A percentile compares a stretch with the other conserved stretches of the same genome.
phyloP scores from a whole-genome alignment of 2,797 vertebrate genomes.

The Enteromius treurensis region DNA sequence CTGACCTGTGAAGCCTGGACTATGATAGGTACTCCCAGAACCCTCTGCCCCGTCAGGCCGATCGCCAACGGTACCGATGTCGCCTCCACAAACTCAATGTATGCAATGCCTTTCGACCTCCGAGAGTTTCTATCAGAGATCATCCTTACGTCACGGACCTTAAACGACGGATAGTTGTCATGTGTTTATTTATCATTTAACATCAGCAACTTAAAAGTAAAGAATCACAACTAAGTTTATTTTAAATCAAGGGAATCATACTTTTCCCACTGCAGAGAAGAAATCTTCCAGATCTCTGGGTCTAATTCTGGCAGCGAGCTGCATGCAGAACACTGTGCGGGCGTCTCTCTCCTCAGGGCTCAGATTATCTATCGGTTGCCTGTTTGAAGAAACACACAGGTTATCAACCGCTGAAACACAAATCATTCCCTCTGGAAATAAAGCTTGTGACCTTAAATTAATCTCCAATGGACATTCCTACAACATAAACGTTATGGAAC shows the following conservation, averaged over 20 bases:
- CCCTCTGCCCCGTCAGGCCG: conserved; percentile 94
- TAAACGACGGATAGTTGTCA: not conserved
- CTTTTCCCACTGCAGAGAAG: conserved; percentile 98
- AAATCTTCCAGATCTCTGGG: conserved; percentile 98
- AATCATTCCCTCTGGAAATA: conserved; percentile 1
- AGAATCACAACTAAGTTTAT: not conserved
- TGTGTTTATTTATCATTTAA: not conserved
- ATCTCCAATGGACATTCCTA: conserved; percentile 1
- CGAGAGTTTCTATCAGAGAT: conserved; percentile 98
- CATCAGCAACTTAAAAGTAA: not conserved
- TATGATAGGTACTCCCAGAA: conserved; percentile 96
- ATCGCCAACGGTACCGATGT: conserved; percentile 97
- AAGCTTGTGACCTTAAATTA: not conserved
- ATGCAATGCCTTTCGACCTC: conserved; percentile 98
- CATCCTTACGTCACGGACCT: conserved; percentile 98
- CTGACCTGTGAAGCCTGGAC: conserved; percentile 97
- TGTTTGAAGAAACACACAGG: conserved; percentile 59
- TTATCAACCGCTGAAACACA: not conserved
- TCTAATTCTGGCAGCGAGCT: conserved; percentile 95
- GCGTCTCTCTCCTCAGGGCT: conserved; percentile 96
- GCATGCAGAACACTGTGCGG: conserved; percentile 99
- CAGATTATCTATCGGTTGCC: conserved; percentile 96
- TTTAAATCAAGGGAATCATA: conserved; percentile 62
- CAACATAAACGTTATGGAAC: not conserved
- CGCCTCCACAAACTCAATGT: conserved; percentile 95